Evolutionary conservation across 2,888 invertebrate species (phyloP), one percentile per base, ranked within the genome.

Genomic region (Carcina quercana): DNA sequence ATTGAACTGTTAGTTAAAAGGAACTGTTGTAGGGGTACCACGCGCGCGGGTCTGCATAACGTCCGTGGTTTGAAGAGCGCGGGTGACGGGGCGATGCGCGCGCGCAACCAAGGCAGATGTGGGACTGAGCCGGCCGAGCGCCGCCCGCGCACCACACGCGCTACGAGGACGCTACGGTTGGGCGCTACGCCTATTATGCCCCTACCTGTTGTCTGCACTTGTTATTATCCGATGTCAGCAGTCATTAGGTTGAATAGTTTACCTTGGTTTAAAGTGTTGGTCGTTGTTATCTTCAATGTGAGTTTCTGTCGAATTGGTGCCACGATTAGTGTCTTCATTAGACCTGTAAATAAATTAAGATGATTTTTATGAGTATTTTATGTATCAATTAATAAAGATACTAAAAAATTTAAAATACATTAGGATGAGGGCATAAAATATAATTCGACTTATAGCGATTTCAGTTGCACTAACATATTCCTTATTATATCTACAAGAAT

Each of bases 21-120:
- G 43, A 45, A 35, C 5, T 17, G 7, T 17, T 17, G 7, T 11
- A 24, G 3, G 13, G 12, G 11, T 10, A 29, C 15, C 25, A 32
- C 26, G 25, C 46, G 47, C 58, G 61, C 57, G 56, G 43, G 37
- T 54, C 56, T 52, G 48, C 66, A 67, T 69, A 50, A 47, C 56
- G 55, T 54, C 53, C 50, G 51, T 41, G 46, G 37, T 50, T 52
- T 35, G 44, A 48, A 53, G 50, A 45, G 43, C 46, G 57, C 54
- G 53, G 47, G 39, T 19, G 38, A 34, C 30, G 33, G 38, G 35
- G 26, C 34, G 36, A 52, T 75, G 74, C 80, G 80, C 70, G 67
- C 53, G 62, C 80, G 76, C 80, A 72, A 41, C 63, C 66, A 67
- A 68, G 69, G 80, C 69, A 65, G 59, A 54, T 57, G 47, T 52